A percentile compares a stretch with the other conserved stretches of the same genome.
Conservation (phyloP, 2,797 vertebrate species). For the Silurus aristotelis region DNA sequence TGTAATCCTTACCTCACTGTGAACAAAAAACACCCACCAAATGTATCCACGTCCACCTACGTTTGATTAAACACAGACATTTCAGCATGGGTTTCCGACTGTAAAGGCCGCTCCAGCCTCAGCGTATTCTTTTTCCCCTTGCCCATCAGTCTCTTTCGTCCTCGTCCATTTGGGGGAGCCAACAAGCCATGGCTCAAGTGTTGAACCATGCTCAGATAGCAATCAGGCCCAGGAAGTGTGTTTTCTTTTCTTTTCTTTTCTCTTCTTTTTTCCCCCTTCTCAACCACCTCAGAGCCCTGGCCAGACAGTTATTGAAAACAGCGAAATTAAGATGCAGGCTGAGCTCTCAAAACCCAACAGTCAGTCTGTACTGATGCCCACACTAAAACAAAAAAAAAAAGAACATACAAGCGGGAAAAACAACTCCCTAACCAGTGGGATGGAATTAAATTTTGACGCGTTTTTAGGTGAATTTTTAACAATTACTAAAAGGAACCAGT, state of each 20-base stretch:
- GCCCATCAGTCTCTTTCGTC: background rate
- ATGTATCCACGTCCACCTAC: background rate
- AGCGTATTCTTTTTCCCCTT: background rate
- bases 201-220: conserved; percentile 13
- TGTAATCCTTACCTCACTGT: background rate
- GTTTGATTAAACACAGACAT: background rate
- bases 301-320: conserved; percentile 57
- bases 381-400: conserved; percentile 23
- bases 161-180: conserved; percentile 55
- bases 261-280: conserved; percentile 42
- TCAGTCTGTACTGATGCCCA: conserved; percentile 43
- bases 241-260: conserved; percentile 51
- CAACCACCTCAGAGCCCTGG: conserved; percentile 38
- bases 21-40: background rate
- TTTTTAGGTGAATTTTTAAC: background rate
- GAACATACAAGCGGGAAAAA: conserved; percentile 28
- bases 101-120: background rate
- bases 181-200: conserved; percentile 38
- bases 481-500: background rate
- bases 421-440: conserved; percentile 21
- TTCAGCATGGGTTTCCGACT: background rate
- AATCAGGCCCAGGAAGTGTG: conserved; percentile 35
- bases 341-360: conserved; percentile 54
- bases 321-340: conserved; percentile 59
- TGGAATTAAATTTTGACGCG: background rate